Conservation (phyloP, 2,113 vertebrate species). For the Leiothrix lutea region DNA sequence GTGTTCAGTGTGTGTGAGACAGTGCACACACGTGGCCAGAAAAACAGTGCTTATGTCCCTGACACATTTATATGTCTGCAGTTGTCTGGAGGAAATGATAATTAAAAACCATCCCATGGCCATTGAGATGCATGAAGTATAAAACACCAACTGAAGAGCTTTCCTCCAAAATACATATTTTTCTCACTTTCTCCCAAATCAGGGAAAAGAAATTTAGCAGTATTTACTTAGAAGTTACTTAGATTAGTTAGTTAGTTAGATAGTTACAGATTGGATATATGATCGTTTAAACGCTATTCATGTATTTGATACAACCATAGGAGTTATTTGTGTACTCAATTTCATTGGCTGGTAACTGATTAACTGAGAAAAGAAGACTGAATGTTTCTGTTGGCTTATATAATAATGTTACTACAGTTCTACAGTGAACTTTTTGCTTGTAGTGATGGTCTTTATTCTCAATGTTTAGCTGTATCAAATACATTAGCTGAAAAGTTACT, state of each 20-base stretch:
- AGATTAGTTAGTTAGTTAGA: too few relatives aligned
- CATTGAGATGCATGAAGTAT: constrained; percentile 34
- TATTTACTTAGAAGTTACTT: not conserved
- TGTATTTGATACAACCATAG: not conserved
- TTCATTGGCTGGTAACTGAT: constrained; percentile 54
- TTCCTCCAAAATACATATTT: not conserved
- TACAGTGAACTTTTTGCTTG: constrained; percentile 70
- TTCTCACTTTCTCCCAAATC: constrained; percentile 39
- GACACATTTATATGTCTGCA: constrained; percentile 7
- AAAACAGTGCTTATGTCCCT: not conserved
- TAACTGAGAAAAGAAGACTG: constrained; percentile 27
- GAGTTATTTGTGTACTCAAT: not conserved
- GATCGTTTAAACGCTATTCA: constrained; percentile 14
- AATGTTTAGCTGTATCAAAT: not conserved
- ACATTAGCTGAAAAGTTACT: not conserved
- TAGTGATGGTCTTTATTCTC: constrained; percentile 67
- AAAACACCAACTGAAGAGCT: not conserved
- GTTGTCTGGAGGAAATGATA: constrained; percentile 1
- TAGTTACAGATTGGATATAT: constrained; percentile 26
- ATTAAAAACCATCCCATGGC: not conserved
- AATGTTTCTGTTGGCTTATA: constrained; percentile 35
- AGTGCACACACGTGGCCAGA: not conserved
- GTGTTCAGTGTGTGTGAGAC: constrained; percentile 6
- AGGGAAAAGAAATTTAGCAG: constrained; percentile 18
- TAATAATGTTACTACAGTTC: not conserved